phyloP scores from a whole-genome alignment of 2,113 vertebrate species.

The Cavia porcellus region DNA sequence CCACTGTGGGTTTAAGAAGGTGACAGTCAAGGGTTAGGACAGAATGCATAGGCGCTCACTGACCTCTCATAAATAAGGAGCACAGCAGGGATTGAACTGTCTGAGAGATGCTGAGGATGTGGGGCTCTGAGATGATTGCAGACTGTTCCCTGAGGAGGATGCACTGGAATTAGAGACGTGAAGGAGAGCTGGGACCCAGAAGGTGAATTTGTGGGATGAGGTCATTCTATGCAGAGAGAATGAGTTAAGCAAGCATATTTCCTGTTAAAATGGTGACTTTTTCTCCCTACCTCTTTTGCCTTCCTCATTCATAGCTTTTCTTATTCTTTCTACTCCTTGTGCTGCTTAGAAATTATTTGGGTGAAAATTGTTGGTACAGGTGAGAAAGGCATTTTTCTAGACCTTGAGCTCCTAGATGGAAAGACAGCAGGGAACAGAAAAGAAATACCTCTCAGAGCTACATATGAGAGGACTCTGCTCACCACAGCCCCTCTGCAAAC shows the following conservation, averaged over 20 bases:
- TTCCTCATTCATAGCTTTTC: slow-evolving; percentile 45
- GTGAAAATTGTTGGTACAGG: not conserved
- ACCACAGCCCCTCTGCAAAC: not conserved
- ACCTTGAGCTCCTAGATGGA: not conserved
- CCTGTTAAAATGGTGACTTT: not conserved
- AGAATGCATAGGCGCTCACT: not conserved
- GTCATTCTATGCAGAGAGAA: not conserved
- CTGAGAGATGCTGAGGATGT: not conserved
- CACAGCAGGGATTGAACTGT: not conserved
- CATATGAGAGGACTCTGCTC: not conserved
- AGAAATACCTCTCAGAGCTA: not conserved
- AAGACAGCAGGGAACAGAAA: slow-evolving; percentile 25
- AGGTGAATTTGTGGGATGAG: not conserved
- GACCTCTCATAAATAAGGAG: not conserved
- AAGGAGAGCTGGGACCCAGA: not conserved
- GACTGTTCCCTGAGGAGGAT: not conserved
- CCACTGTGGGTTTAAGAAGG: not conserved
- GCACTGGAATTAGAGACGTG: not conserved
- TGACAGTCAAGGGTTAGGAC: not conserved
- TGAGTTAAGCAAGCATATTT: not conserved
- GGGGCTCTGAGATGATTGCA: not conserved
- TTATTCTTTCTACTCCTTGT: not conserved
- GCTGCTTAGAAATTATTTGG: slow-evolving; percentile 17
- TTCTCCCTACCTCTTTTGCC: not conserved
- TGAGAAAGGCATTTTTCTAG: slow-evolving; percentile 51